Conservation (phyloP, 2,888 invertebrate genomes). For the Latrodectus elegans region DNA sequence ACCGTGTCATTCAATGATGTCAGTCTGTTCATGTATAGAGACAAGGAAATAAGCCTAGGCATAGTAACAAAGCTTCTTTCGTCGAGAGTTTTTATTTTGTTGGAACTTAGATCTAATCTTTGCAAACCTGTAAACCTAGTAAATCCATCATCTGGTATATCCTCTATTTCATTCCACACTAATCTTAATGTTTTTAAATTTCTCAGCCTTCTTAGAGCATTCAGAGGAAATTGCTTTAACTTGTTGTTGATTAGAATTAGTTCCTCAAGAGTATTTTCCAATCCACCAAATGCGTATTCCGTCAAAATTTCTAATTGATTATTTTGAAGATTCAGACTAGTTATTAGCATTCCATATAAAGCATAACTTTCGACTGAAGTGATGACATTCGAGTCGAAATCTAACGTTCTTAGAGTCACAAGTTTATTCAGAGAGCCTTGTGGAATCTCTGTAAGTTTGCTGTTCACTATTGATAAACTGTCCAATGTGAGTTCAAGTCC, state of each 20-base stretch:
- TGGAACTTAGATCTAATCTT: conserved; percentile 89
- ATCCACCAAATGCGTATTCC: conserved; percentile 87
- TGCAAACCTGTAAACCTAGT: conserved; percentile 83
- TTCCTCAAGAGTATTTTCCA: conserved; percentile 86
- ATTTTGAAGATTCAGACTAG: conserved; percentile 87
- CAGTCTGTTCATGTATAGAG: conserved; percentile 89
- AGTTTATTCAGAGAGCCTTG: conserved; percentile 77
- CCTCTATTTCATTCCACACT: conserved; percentile 85
- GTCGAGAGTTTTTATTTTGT: conserved; percentile 85
- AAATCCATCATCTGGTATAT: conserved; percentile 82
- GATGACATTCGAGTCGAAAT: conserved; percentile 89
- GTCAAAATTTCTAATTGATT: conserved; percentile 87
- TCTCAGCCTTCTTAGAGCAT: conserved; percentile 83
- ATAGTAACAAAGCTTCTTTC: conserved; percentile 87
- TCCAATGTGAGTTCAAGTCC: conserved; percentile 74
- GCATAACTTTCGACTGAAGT: conserved; percentile 89
- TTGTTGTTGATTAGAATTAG: conserved; percentile 92
- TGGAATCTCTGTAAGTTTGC: conserved; percentile 74
- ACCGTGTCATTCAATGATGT: conserved; percentile 83
- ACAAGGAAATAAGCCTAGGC: conserved; percentile 83
- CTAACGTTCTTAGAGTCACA: conserved; percentile 84
- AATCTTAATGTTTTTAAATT: conserved; percentile 82
- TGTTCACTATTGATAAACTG: conserved; percentile 74
- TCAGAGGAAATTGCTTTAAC: conserved; percentile 86
- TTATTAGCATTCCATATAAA: conserved; percentile 89